Percentiles rank a stretch among this genome's conserved stretches.
Conservation (phyloP, 2,797 vertebrate genomes). For the Limnodromus scolopaceus region DNA sequence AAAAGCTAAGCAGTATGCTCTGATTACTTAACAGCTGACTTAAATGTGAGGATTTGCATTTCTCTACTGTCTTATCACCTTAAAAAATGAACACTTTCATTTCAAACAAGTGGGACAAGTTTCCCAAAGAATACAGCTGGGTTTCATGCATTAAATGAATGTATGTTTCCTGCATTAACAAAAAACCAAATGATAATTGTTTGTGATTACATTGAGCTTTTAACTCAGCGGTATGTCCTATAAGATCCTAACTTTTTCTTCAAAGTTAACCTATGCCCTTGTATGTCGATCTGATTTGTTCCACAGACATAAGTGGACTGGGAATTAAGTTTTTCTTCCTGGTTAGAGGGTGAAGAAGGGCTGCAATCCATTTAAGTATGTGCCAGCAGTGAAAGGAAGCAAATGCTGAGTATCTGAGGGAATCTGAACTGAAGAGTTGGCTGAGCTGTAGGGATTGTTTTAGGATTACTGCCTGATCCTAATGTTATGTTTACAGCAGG, state of each 20-base stretch:
- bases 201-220: not conserved
- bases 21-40: slow-evolving; percentile 77
- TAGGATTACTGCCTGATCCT: not conserved
- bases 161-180: not conserved
- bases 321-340: slow-evolving; percentile 4
- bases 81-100: not conserved
- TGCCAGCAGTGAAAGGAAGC: not conserved
- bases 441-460: not conserved
- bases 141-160: not conserved
- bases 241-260: not conserved
- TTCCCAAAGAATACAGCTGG: not conserved
- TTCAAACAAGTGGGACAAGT: not conserved
- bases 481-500: slow-evolving; percentile 7
- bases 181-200: not conserved
- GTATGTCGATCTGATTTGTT: not conserved
- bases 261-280: not conserved
- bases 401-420: not conserved
- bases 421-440: not conserved
- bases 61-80: slow-evolving; percentile 46
- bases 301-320: not conserved
- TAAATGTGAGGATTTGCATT: slow-evolving; percentile 65
- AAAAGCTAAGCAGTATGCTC: slow-evolving; percentile 13
- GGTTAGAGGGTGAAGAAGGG: not conserved
- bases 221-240: not conserved
- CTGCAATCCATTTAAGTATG: not conserved